These are phyloP conservation scores for Hermaeophaga mercurialis DNA, from an alignment of 2,888 invertebrate species.

Conservation along the genomic window DNA sequence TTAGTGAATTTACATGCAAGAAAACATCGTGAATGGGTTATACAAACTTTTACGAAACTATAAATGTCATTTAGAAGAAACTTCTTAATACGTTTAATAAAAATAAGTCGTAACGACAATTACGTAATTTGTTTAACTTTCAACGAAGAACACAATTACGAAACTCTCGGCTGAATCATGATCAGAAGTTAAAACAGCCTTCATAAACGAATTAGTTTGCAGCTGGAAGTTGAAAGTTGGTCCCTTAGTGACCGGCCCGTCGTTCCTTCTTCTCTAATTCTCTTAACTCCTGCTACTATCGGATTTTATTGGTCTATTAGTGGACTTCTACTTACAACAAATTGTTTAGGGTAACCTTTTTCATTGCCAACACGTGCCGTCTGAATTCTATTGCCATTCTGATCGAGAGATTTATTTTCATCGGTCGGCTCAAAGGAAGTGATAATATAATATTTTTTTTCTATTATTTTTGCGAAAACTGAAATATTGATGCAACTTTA, in stretches of 20 bases:
- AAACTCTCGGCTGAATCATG: constrained; percentile 15
- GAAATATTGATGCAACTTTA: too few species aligned
- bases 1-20: too few species aligned
- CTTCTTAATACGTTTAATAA: neutral
- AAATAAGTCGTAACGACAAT: neutral
- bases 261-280: constrained; percentile 29
- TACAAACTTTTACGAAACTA: too few species aligned
- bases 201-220: constrained; percentile 21
- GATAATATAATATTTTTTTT: too few species aligned
- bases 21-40: too few species aligned
- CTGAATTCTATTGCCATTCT: constrained; percentile 15
- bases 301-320: constrained; percentile 29
- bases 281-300: constrained; percentile 25
- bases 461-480: too few species aligned
- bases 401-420: constrained; percentile 19
- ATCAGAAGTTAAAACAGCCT: constrained; percentile 17
- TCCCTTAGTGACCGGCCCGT: constrained; percentile 18
- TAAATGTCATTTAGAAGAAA: too few species aligned
- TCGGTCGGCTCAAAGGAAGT: too few species aligned
- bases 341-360: constrained; percentile 30
- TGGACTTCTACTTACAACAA: constrained; percentile 31
- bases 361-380: constrained; percentile 29
- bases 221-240: constrained; percentile 8
- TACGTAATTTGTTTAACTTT: neutral
- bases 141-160: constrained; percentile 13